Evolutionary conservation across 2,888 invertebrate species (phyloP).

Genomic region (Pachydiplax longipennis): DNA sequence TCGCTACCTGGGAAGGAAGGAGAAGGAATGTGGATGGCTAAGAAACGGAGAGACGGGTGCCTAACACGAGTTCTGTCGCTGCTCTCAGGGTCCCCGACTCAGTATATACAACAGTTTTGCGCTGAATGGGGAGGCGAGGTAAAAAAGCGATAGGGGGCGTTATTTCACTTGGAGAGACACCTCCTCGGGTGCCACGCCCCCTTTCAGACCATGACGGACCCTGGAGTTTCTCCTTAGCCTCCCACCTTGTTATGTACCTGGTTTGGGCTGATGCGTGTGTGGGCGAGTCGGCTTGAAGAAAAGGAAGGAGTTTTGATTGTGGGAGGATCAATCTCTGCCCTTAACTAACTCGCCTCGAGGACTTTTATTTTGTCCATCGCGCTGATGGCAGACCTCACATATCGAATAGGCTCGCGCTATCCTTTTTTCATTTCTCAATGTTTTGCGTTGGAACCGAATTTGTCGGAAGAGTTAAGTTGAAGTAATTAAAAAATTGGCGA

Average conservation of each 20-base stretch:
- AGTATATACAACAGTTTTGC: constrained; percentile 8
- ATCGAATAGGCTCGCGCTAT: not conserved
- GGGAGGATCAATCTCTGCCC: not conserved
- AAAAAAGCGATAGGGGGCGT: not conserved
- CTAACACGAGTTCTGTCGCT: constrained; percentile 30
- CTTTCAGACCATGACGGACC: constrained; percentile 12
- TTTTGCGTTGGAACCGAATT: too few species aligned
- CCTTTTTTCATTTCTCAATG: not conserved
- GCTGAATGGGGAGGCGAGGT: not conserved
- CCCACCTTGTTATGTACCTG: constrained; percentile 22
- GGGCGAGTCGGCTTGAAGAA: not conserved
- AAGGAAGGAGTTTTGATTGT: not conserved
- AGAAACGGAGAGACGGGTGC: not conserved
- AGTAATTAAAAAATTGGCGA: too few species aligned
- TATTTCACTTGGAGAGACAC: constrained; percentile 11
- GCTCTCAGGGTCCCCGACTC: not conserved
- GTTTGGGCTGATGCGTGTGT: constrained; percentile 6
- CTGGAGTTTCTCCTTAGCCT: not conserved
- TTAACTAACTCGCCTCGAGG: not conserved
- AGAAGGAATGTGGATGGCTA: not conserved
- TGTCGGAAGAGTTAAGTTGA: too few species aligned
- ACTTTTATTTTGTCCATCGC: not conserved
- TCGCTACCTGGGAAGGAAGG: not conserved
- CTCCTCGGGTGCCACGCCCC: constrained; percentile 47
- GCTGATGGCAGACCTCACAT: not conserved